These are phyloP conservation scores for Oppia nitens DNA, from an alignment of 1,140 invertebrate species.

Conservation along the genomic window DNA sequence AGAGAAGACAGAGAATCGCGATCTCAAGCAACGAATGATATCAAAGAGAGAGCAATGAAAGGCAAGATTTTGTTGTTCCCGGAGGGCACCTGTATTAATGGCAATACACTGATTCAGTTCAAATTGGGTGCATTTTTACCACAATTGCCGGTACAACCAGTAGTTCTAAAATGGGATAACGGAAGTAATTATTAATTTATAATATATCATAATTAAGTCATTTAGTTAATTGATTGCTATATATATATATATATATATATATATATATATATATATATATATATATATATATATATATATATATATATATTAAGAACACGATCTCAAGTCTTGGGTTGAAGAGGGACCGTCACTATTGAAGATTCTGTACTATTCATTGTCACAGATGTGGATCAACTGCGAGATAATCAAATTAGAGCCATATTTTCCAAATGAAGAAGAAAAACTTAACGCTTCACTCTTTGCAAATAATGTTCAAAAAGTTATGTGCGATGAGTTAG, in stretches of 20 bases:
- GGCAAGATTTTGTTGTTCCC: conserved; percentile 13
- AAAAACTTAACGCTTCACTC: background rate
- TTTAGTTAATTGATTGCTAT: background rate
- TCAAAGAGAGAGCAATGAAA: conserved; percentile 1
- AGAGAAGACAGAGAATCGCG: conserved; percentile 8
- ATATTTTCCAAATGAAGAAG: conserved; percentile 8
- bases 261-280: background rate
- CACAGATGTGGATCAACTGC: background rate
- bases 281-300: background rate
- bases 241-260: background rate
- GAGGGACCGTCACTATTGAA: background rate
- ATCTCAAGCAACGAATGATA: background rate
- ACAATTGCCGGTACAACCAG: conserved; percentile 13
- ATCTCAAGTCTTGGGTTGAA: conserved; percentile 12
- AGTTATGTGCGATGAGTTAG: conserved; percentile 6
- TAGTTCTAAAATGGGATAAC: conserved; percentile 3
- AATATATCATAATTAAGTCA: background rate
- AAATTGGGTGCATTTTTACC: conserved; percentile 16
- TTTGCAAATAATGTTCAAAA: conserved; percentile 4
- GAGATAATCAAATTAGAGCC: conserved; percentile 4
- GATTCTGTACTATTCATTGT: background rate
- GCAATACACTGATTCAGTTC: conserved; percentile 7
- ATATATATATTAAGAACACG: background rate
- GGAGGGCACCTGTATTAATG: conserved; percentile 15
- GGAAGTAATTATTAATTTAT: background rate